These are phyloP conservation scores for Lithophane leautieri DNA, from an alignment of 2,888 invertebrate genomes.

Conservation along the genomic window DNA sequence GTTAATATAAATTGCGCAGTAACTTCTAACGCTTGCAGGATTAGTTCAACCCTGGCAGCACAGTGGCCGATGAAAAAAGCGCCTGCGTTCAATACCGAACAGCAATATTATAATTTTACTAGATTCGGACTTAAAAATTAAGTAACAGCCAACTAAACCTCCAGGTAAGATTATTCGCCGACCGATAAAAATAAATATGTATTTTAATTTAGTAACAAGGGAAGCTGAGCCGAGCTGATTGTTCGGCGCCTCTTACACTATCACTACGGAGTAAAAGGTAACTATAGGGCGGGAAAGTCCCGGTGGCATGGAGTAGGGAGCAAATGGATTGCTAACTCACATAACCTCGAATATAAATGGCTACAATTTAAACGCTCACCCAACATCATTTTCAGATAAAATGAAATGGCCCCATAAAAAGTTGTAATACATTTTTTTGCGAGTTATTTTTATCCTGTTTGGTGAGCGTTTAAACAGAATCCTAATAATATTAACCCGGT, in stretches of 20 bases:
- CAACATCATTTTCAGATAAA: neutral
- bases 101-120: slow-evolving; percentile 52
- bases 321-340: slow-evolving; percentile 17
- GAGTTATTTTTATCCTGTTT: neutral
- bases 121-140: slow-evolving; percentile 61
- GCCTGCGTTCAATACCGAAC: slow-evolving; percentile 25
- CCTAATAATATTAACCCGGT: neutral
- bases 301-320: slow-evolving; percentile 30
- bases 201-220: slow-evolving; percentile 53
- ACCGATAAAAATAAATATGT: slow-evolving; percentile 58
- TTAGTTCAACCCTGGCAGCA: slow-evolving; percentile 31
- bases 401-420: neutral
- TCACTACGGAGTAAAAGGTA: slow-evolving; percentile 58
- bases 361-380: slow-evolving; percentile 4
- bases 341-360: neutral
- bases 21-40: slow-evolving; percentile 28
- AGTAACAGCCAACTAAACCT: slow-evolving; percentile 62
- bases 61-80: slow-evolving; percentile 17
- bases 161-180: slow-evolving; percentile 47
- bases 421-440: neutral
- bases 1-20: neutral
- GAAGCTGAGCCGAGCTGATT: slow-evolving; percentile 16
- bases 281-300: slow-evolving; percentile 50
- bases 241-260: slow-evolving; percentile 40
- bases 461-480: slow-evolving; percentile 4